A percentile compares a stretch with the other conserved stretches of the same genome.
Conservation (phyloP, 2,113 vertebrate species). For the Trematocara stigmaticum region DNA sequence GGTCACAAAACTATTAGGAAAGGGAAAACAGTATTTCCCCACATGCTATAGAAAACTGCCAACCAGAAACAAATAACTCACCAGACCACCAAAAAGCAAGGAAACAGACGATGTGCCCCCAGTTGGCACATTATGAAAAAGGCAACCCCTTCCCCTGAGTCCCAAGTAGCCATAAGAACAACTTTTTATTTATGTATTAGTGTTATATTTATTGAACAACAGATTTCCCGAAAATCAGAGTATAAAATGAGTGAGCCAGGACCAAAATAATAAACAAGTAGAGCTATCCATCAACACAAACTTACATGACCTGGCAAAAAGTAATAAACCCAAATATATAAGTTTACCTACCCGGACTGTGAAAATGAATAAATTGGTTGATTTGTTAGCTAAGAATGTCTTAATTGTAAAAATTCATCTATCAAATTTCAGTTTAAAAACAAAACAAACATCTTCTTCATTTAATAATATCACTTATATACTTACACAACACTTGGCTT, state of each 20-base stretch:
- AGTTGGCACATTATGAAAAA: neutral
- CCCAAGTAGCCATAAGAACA: neutral
- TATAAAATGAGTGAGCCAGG: neutral
- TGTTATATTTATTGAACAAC: neutral
- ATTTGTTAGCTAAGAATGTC: neutral
- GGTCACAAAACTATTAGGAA: neutral
- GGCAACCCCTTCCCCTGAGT: neutral
- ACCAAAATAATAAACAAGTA: neutral
- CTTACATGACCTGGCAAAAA: neutral
- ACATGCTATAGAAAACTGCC: neutral
- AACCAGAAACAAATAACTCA: neutral
- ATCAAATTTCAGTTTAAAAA: neutral
- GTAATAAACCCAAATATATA: neutral
- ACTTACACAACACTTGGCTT: neutral
- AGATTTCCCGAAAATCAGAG: neutral
- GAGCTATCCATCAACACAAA: neutral
- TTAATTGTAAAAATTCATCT: neutral
- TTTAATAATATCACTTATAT: neutral
- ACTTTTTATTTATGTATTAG: neutral
- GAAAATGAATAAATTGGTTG: neutral
- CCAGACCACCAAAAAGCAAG: fast-evolving
- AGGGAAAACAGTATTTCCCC: neutral
- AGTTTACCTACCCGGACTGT: neutral
- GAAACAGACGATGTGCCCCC: neutral
- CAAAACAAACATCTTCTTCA: neutral